Base-by-base conservation (phyloP, 2,888 invertebrate genomes). In the Helleia helle region DNA sequence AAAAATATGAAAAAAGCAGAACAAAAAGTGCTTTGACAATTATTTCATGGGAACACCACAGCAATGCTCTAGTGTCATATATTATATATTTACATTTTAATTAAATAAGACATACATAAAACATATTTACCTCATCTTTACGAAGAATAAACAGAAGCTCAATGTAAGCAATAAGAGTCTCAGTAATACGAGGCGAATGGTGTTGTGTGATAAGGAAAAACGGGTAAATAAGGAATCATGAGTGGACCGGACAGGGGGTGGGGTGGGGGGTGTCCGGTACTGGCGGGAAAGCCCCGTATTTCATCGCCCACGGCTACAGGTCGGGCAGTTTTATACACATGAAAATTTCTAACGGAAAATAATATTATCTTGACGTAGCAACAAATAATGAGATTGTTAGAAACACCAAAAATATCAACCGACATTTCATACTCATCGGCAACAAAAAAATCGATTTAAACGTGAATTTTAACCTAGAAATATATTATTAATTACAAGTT, bases 201-300 rank as follows among this genome's bases (percentile, higher is more conserved):
- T 59, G 62, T 60, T 58, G 65, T 59, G 65, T 75, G 79, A 83
- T 83, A 80, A 81, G 77, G 75, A 79, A 79, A 79, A 80, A 72
- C 75, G 72, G 68, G 70, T 77, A 79, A 80, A 83, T 79, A 81
- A 75, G 71, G 70, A 73, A 63, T 69, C 60, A 63, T 65, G 62
- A 59, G 63, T 59, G 59, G 58, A 49, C 60, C 66, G 72, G 71
- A 70, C 63, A 66, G 72, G 71, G 65, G 65, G 62, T 63, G 57
- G 50, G 47, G 31, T 42, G 47, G 27, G 50, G 54, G 47, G 49
- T 48, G 50, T n/a, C n/a, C n/a, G 50, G 40, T 22, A 18, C 5
- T n/a, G n/a, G n/a, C 4, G 18, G 18, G 18, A 18, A 18, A 5
- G 18, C 18, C 5, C 18, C 17, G 42, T 64, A 56, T 59, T 64